Evolutionary conservation across 2,113 vertebrate species (phyloP).

Genomic region (Esox niger): DNA sequence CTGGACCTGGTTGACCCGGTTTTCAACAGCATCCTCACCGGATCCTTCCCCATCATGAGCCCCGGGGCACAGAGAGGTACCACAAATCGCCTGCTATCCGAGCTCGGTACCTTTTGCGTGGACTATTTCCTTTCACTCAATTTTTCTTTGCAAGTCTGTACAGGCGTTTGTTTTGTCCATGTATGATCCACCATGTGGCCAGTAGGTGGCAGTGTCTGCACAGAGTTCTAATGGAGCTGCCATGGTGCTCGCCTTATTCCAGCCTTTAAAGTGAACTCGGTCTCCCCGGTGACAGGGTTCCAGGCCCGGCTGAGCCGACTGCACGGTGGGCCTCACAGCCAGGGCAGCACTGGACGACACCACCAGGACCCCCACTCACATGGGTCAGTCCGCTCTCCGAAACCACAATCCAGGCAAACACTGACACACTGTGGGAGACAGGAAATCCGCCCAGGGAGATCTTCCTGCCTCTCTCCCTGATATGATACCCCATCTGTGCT

Average conservation of each 20-base stretch:
- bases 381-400: constrained; percentile 94
- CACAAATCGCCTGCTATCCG: neutral
- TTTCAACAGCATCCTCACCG: constrained; percentile 92
- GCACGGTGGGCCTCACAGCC: constrained; percentile 74
- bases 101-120: neutral
- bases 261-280: neutral
- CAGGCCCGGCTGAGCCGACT: constrained; percentile 86
- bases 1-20: constrained; percentile 86
- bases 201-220: constrained; percentile 24
- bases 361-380: constrained; percentile 84
- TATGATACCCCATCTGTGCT: too few species aligned
- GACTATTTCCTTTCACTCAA: neutral
- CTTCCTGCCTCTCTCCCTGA: too few species aligned
- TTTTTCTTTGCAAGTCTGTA: constrained; percentile 12
- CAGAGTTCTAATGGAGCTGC: neutral
- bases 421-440: too few species aligned
- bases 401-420: too few species aligned
- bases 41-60: constrained; percentile 92
- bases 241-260: neutral
- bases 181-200: constrained; percentile 29
- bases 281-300: constrained; percentile 75
- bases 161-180: too few species aligned
- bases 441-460: too few species aligned
- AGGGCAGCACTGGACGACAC: constrained; percentile 75
- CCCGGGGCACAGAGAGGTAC: constrained; percentile 84